Conservation (phyloP, 2,113 vertebrate species). For the Sprattus sprattus region DNA sequence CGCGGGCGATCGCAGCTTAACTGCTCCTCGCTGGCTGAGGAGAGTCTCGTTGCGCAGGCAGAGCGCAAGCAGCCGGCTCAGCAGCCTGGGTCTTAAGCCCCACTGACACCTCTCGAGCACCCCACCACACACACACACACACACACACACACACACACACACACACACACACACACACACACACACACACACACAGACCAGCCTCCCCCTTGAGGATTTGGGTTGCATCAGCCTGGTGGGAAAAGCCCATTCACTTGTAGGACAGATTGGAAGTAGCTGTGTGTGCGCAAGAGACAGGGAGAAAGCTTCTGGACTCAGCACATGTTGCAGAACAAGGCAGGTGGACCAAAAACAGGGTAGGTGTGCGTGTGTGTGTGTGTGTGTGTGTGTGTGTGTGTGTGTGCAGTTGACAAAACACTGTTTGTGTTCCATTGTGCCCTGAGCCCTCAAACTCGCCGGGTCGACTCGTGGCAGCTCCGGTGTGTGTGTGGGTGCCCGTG, state of each 20-base stretch:
- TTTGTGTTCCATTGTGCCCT: too few relatives aligned
- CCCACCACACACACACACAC: neutral
- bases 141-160: neutral
- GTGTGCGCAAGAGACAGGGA: neutral
- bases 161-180: neutral
- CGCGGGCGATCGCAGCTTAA: constrained; percentile 1
- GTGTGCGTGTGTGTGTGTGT: neutral
- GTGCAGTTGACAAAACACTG: too few relatives aligned
- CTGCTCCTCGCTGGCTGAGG: constrained; percentile 41
- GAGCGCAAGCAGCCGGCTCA: neutral
- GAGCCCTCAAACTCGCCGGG: too few relatives aligned
- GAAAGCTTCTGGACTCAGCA: neutral
- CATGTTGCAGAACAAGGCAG: neutral
- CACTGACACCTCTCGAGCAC: neutral
- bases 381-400: neutral
- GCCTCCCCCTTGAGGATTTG: neutral
- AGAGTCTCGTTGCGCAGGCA: constrained; percentile 6
- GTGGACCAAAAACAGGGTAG: neutral
- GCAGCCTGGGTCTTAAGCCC: neutral
- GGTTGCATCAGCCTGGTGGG: neutral
- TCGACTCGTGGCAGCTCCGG: neutral
- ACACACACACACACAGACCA: neutral
- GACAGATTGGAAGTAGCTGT: neutral
- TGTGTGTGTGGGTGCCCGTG: neutral
- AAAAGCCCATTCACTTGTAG: neutral